Evolutionary conservation across 1,140 invertebrate species (phyloP), one percentile per base, ranked within the genome.

Genomic region (Drosophila paulistorum): DNA sequence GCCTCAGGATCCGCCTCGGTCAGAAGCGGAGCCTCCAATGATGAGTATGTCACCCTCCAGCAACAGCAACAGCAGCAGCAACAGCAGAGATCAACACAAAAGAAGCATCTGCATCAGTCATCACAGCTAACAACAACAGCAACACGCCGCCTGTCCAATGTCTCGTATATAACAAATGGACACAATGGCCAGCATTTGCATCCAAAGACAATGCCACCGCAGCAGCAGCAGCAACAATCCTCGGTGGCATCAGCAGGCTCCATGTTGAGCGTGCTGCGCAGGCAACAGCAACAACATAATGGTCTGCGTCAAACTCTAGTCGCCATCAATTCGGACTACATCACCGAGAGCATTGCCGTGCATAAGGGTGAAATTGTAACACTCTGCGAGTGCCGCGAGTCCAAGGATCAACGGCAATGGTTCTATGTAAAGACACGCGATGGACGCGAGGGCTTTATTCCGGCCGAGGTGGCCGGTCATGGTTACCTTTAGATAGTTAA

Each of bases 361-460:
- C 90, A 92, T 42, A 95, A 95, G 80, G 96, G 96, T 4, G 96
- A 97, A 74, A 96, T 96, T 7, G 96, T 97, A 1, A 94, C 94
- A 35, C 89, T 97, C 42, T 91, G 96, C 17, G 93, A 94, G 77
- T 93, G 93, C 58, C 90, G 91, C 11, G 92, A 92, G 33, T 90
- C 91, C 26, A 93, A 94, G 72, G 91, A 92, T 71, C 91, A 91
- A 66, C 80, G 83, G 68, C 94, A 95, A 58, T 96, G 96, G 96
- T 96, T 96, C 90, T 96, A 95, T 92, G 94, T 97, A 1, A 93
- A 93, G 78, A 94, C 94, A 54, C 93, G 93, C 63, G 94, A 95
- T 73, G 95, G 95, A 0, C 93, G 91, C 54, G 95, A 96, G 78
- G 96, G 96, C 45, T 96, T 96, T 68, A 96, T 97, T 69, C 96